Evolutionary conservation across 1,140 invertebrate genomes (phyloP), one percentile per base, ranked within the genome.

Genomic region (Eriosoma lanigerum): DNA sequence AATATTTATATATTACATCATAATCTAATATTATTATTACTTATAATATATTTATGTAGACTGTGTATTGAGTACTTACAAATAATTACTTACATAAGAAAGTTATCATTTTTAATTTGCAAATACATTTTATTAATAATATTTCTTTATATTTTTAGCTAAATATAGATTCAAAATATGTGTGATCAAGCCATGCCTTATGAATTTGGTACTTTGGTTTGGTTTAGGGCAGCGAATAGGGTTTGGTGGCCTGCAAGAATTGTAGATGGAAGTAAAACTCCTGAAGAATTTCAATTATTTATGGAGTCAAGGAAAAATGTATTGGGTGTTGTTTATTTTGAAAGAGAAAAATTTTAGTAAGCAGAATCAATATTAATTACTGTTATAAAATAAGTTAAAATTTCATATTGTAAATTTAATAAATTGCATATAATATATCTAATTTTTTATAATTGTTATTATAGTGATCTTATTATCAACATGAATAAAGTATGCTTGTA

Each of bases 191-290:
- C 21, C 1, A 24, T 6, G 1, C 17, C 38, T 1, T 48, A 68
- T 17, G 0, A n/a, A 17, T 9, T 19, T 0, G 66, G 44, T 15
- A 17, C 12, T 9, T 8, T 0, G 5, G 44, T 68, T 13, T 68
- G 66, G 66, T 19, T 9, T 21, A 48, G 24, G 19, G 0, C 46
- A 9, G 1, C 46, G 8, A 68, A 68, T 48, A 21, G 21, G 17
- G 1, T 26, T 68, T 68, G 66, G 66, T 68, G 66, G 66, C 66
- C 66, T 1, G 66, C 38, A 4, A 9, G 9, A 48, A 38, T 68
- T 10, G 66, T 68, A 10, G 38, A 68, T 24, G 1, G 6, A 9
- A 8, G 2, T 8, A 17, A 12, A 17, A 10, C 19, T 26, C 66
- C 66, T 3, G 6, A 48, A 1, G n/a, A 24, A 0, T 19, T 48